These are phyloP conservation scores for Lasiurus borealis DNA, from an alignment of 2,113 vertebrate genomes.

Conservation along the genomic window DNA sequence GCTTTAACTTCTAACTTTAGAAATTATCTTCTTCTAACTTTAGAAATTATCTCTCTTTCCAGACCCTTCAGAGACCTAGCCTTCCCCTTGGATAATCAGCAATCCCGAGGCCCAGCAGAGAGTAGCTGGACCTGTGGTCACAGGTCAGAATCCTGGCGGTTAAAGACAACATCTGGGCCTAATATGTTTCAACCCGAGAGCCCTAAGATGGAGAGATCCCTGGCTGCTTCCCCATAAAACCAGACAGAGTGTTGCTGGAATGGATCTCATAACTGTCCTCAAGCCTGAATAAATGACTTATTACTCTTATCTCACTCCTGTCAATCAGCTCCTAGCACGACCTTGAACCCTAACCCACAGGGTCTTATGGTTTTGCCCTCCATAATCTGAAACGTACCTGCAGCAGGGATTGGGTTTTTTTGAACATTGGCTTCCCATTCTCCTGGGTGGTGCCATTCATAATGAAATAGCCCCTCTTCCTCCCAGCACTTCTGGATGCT, in stretches of 20 bases:
- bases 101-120: not conserved
- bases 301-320: not conserved
- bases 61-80: too few relatives aligned
- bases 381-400: not conserved
- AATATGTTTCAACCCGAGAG: not conserved
- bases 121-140: not conserved
- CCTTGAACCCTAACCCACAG: too few relatives aligned
- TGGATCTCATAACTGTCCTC: not conserved
- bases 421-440: not conserved
- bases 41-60: too few relatives aligned
- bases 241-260: too few relatives aligned
- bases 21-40: too few relatives aligned
- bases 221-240: not conserved
- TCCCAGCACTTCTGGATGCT: not conserved
- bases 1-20: not conserved
- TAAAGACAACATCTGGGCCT: not conserved
- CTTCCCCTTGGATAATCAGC: too few relatives aligned
- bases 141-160: not conserved
- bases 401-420: not conserved
- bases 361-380: not conserved
- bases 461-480: not conserved
- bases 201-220: not conserved
- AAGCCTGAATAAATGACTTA: not conserved
- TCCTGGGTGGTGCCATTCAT: not conserved
- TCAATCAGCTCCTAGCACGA: not conserved